Conservation (phyloP, 2,797 vertebrate genomes). For the Fratercula arctica region DNA sequence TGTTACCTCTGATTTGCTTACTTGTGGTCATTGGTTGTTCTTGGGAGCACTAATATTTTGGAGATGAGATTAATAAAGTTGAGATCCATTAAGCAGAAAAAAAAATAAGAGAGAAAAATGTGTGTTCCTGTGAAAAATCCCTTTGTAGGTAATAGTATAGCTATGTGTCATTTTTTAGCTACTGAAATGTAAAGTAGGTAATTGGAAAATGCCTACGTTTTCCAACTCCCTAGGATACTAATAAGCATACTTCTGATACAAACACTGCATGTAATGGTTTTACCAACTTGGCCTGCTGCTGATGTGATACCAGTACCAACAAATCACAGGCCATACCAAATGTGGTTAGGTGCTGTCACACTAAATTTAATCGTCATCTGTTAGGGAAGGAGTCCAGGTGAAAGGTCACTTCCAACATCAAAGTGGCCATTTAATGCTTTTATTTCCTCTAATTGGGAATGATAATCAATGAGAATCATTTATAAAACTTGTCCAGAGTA, state of each 20-base stretch:
- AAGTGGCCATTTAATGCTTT: slow-evolving; percentile 77
- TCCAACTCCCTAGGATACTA: slow-evolving; percentile 44
- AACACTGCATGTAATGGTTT: slow-evolving; percentile 23
- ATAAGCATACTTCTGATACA: slow-evolving; percentile 44
- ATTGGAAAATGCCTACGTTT: slow-evolving; percentile 64
- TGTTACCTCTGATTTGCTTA: slow-evolving; percentile 65
- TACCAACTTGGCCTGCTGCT: slow-evolving; percentile 29
- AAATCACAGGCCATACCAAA: slow-evolving; percentile 69
- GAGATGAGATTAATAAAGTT: slow-evolving; percentile 62
- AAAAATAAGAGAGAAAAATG: slow-evolving; percentile 21
- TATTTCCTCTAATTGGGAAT: slow-evolving; percentile 81
- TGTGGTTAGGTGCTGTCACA: slow-evolving; percentile 83
- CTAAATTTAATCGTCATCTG: slow-evolving; percentile 82
- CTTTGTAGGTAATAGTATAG: slow-evolving; percentile 31
- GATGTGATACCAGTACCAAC: slow-evolving; percentile 27
- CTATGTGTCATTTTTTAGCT: slow-evolving; percentile 42
- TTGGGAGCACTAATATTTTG: not conserved
- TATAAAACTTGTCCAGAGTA: slow-evolving; percentile 74
- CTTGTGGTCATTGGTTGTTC: slow-evolving; percentile 58
- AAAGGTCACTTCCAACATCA: slow-evolving; percentile 77
- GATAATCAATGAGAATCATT: slow-evolving; percentile 77
- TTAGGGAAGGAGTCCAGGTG: slow-evolving; percentile 73
- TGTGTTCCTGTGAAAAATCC: slow-evolving; percentile 40
- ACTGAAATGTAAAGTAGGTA: slow-evolving; percentile 50
- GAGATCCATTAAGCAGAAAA: slow-evolving; percentile 49